These are phyloP conservation scores for Cacatua alba DNA, from an alignment of 2,113 vertebrate genomes.

Conservation along the genomic window DNA sequence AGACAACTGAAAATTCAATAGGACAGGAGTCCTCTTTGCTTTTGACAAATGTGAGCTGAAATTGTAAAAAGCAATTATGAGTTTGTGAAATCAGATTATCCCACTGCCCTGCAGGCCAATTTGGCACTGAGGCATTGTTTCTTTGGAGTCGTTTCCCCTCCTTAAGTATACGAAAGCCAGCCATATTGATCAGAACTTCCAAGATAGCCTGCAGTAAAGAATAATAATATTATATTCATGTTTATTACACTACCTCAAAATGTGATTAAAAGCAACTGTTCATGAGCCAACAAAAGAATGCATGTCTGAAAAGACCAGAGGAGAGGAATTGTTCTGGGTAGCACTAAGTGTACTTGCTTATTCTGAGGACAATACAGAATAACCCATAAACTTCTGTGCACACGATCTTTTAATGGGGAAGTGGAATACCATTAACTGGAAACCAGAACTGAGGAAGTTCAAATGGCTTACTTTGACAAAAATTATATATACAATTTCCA, in stretches of 20 bases:
- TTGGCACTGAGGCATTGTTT: constrained; percentile 36
- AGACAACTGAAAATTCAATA: constrained; percentile 32
- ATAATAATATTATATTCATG: constrained; percentile 27
- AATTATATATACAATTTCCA: neutral
- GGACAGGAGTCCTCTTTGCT: constrained; percentile 38
- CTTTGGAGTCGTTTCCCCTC: constrained; percentile 27
- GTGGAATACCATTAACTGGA: neutral
- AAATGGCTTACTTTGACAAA: neutral
- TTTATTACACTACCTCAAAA: constrained; percentile 25
- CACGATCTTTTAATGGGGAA: neutral
- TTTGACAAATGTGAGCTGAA: constrained; percentile 20
- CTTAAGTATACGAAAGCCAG: constrained; percentile 18
- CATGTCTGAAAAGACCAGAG: neutral
- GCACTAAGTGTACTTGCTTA: neutral
- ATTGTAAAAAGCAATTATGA: constrained; percentile 59
- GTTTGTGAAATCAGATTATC: constrained; percentile 54
- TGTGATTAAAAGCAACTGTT: constrained; percentile 28
- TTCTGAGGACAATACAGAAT: neutral
- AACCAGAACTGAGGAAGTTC: neutral
- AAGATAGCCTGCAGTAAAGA: constrained; percentile 32
- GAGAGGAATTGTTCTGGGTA: neutral
- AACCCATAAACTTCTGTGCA: neutral
- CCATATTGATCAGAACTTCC: constrained; percentile 52
- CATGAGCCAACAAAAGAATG: neutral
- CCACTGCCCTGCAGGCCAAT: constrained; percentile 19